These are phyloP conservation scores for Chloroceryle aenea DNA, from an alignment of 2,113 vertebrate genomes.

Conservation along the genomic window DNA sequence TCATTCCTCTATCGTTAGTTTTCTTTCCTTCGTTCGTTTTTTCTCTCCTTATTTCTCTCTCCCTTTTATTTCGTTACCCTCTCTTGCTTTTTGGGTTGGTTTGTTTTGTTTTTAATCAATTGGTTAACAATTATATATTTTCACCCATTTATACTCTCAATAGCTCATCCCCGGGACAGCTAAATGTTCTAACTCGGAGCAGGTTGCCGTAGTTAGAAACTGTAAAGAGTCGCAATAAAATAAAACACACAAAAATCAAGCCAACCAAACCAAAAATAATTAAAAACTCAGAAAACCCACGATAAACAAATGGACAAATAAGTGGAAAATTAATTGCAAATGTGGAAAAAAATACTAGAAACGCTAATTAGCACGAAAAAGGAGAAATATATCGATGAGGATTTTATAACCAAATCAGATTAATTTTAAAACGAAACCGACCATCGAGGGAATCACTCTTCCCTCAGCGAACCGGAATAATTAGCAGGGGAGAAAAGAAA, in stretches of 20 bases:
- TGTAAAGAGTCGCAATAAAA: neutral
- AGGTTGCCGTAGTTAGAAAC: neutral
- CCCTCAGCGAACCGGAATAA: neutral
- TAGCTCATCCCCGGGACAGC: neutral
- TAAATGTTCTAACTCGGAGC: neutral
- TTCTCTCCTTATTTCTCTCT: neutral
- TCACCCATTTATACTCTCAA: neutral
- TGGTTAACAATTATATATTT: neutral
- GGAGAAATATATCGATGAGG: neutral
- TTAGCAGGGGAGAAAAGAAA: neutral
- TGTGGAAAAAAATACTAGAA: neutral
- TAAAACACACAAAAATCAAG: neutral
- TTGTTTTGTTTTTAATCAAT: neutral
- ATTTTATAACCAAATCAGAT: neutral
- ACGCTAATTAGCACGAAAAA: neutral
- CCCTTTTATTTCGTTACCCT: accelerated
- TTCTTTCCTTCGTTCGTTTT: neutral
- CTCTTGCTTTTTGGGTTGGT: neutral
- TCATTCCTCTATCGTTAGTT: neutral
- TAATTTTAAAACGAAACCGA: neutral
- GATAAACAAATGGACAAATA: neutral
- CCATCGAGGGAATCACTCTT: neutral
- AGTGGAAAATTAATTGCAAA: neutral
- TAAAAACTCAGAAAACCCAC: neutral
- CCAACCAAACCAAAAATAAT: neutral